Evolutionary conservation across 2,797 vertebrate species (phyloP), one percentile per base, ranked within the genome.

Genomic region (Dallia pectoralis): DNA sequence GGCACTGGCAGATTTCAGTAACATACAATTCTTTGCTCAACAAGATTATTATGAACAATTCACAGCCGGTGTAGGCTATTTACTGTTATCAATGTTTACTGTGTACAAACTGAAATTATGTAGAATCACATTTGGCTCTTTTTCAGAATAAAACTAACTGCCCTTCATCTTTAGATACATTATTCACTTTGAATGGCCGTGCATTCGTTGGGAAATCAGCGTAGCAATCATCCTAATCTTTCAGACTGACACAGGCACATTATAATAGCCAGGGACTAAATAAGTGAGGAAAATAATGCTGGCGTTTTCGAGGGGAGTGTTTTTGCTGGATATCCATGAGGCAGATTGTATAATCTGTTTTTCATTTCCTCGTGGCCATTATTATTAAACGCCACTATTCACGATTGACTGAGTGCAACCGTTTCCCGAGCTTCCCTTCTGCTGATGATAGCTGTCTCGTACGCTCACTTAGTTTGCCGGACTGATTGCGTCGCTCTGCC

Each of bases 401-500:
- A 61, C 62, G 63, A 72, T 3, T 73, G 64, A 40, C 27, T 33
- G 6, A 40, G 11, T 63, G 22, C 53, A 63, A 49, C 14, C 29
- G 53, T 75, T 71, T 25, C 56, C 18, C 59, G 61, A 32, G 40
- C 72, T 16, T 30, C 51, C 67, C 61, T 33, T 66, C 27, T 63
- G 64, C 44, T 64, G 56, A 18, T 74, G 78, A 77, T 75, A 77
- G 75, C 73, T 64, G 68, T 80, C 74, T 56, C 44, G n/a, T 25
- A 56, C 2, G 30, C 62, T 74, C n/a, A 30, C 11, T 19, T 49
- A 22, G 30, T 71, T 84, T 64, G 79, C 61, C 63, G 67, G 69
- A 80, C 71, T 80, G 79, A 75, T 74, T 81, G 67, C 80, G 78
- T 87, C 75, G 81, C 73, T 67, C 4, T 85, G 82, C 84, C 76